Base-by-base conservation (phyloP, 2,888 invertebrate genomes). In the Drosophila merina region DNA sequence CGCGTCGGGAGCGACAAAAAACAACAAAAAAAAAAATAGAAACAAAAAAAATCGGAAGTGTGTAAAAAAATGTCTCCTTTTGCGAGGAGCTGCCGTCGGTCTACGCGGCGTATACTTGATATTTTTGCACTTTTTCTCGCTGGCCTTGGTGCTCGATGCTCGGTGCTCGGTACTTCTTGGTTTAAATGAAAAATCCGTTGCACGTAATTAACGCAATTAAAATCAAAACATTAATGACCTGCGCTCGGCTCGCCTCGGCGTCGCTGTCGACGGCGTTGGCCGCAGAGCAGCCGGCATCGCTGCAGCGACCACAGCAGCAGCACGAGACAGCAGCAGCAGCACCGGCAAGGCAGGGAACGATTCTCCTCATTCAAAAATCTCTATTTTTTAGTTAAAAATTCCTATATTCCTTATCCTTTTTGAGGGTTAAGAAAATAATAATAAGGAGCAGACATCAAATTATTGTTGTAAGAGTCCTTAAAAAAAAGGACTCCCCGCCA, bases 131-230 rank as follows among this genome's bases (percentile, higher is more conserved):
- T 45, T 36, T 52, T 48, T 42, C 30, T 10, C 8, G n/a, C 20
- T 20, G 12, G 51, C 45, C 47, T 40, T 50, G 49, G 38, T 42
- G 60, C 70, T 28, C 20, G 20, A 2, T 14, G 1, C 20, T 20
- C 20, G 20, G 1, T 20, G 1, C 14, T n/a, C n/a, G 14, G 14
- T 20, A 14, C n/a, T 40, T 5, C 8, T 25, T n/a, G 8, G 28
- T 55, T 68, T 75, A 77, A 88, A 77, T 85, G 88, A 80, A 86
- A 88, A 88, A 89, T 86, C 91, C 90, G 90, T 80, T 77, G 88
- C 88, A 90, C 83, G 91, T 90, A 90, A 90, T 90, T 90, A 90
- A 90, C 90, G 88, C 90, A 90, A 90, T 90, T 90, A 90, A 90
- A 90, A 90, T 88, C 91, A 90, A 90, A 90, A 90, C 91, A 90